These are phyloP conservation scores for Eurosta solidaginis DNA, from an alignment of 1,140 invertebrate species.

Conservation along the genomic window DNA sequence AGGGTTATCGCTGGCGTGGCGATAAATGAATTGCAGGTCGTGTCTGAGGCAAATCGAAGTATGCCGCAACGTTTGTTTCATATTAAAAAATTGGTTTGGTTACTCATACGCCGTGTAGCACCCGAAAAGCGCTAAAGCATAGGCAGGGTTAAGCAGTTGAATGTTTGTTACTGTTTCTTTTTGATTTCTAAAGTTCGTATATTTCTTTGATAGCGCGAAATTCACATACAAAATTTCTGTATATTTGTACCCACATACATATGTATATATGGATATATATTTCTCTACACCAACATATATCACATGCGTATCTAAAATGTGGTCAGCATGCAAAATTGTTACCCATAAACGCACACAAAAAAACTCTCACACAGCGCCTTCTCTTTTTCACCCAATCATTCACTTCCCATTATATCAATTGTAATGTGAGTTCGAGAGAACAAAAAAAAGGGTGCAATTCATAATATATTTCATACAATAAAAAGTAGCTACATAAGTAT, in stretches of 20 bases:
- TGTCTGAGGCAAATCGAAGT: conserved; percentile 22
- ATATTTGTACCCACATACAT: too few relatives aligned
- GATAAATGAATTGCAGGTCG: conserved; percentile 24
- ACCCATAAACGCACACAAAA: not conserved
- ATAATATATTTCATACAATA: conserved; percentile 15
- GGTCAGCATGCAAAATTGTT: not conserved
- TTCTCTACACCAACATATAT: too few relatives aligned
- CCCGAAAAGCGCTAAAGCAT: not conserved
- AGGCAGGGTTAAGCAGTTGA: not conserved
- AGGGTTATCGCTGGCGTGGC: not conserved
- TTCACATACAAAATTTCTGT: not conserved
- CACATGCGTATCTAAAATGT: conserved; percentile 3
- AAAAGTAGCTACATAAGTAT: conserved; percentile 20
- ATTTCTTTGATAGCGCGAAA: not conserved
- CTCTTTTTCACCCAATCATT: not conserved
- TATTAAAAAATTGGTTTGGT: not conserved
- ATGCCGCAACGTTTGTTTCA: not conserved
- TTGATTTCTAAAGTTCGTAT: not conserved
- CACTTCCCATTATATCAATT: not conserved
- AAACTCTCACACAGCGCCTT: not conserved
- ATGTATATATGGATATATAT: too few relatives aligned
- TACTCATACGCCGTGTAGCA: not conserved
- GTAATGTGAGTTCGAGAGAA: not conserved
- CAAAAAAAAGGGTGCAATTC: not conserved
- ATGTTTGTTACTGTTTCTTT: not conserved